Percentiles rank a stretch among this genome's conserved stretches.
These are phyloP conservation scores for Megalonaias nervosa DNA, from an alignment of 1,140 invertebrate genomes.

Conservation along the genomic window DNA sequence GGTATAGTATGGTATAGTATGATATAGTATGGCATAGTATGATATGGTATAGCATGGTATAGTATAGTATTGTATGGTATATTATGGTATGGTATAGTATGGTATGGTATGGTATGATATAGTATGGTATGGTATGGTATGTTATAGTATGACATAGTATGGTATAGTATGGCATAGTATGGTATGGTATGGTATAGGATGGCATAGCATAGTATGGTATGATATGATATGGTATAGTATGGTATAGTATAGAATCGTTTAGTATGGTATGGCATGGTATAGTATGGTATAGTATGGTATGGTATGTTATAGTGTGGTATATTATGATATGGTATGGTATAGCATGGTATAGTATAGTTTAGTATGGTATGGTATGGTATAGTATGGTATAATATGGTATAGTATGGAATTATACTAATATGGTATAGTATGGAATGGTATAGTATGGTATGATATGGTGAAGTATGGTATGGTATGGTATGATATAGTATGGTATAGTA, in stretches of 20 bases:
- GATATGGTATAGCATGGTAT: too few relatives aligned
- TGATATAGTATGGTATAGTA: constrained; percentile 20
- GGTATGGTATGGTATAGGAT: constrained; percentile 17
- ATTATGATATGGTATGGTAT: constrained; percentile 28
- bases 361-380: constrained; percentile 16
- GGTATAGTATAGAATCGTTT: too few relatives aligned
- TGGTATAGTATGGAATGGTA: too few relatives aligned
- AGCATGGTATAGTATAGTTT: constrained; percentile 18
- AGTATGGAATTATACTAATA: too few relatives aligned
- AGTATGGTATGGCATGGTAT: constrained; percentile 30
- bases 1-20: too few relatives aligned
- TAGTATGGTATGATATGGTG: background rate
- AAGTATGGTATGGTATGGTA: constrained; percentile 8
- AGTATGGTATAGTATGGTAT: constrained; percentile 28
- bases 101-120: too few relatives aligned
- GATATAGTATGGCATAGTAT: too few relatives aligned
- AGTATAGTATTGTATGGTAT: too few relatives aligned
- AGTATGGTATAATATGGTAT: constrained; percentile 7
- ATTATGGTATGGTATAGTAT: too few relatives aligned
- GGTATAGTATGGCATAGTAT: constrained; percentile 18
- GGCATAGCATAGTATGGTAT: constrained; percentile 26
- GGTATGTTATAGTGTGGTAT: constrained; percentile 28
- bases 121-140: too few relatives aligned
- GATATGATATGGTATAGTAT: constrained; percentile 18
- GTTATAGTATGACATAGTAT: background rate